Evolutionary conservation across 2,888 invertebrate genomes (phyloP), one percentile per base, ranked within the genome.

Genomic region (Dryobotodes eremita): DNA sequence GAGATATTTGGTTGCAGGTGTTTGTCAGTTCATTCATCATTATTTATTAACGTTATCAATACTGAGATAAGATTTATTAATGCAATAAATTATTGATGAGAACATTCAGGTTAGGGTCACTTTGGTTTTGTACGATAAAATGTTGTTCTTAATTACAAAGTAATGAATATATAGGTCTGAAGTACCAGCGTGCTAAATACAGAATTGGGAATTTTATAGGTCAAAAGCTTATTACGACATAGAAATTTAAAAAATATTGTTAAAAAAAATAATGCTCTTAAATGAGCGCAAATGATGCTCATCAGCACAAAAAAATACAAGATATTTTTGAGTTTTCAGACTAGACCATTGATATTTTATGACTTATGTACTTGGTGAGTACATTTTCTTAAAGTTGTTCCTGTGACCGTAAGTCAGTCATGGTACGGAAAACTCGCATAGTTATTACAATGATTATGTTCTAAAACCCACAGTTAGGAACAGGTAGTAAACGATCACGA

Each of bases 361-460:
- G n/a, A n/a, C 1, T 11, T 13, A 10, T 26, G 17, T 23, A 42
- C 42, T 59, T 50, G 20, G n/a, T 3, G 31, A 36, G 17, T 62
- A 17, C 0, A 17, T 69, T 68, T 66, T 59, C 26, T 50, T 36
- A 1, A n/a, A 69, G 31, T 46, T 31, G 13, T 23, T 20, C 7
- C 15, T 26, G 42, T 55, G 15, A 17, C 23, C 2, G 82, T 66
- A 48, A 17, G 17, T 26, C 53, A 7, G 57, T 53, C 42, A 55
- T 26, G 50, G 31, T 15, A 69, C 46, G 57, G 68, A 62, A 68
- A 82, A 59, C 48, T 80, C 13, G 8, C 17, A 46, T 36, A 50
- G 57, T 68, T 42, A 81, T 64, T 80, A 62, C 66, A 85, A 80
- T 68, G 50, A 72, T 82, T 85, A 71, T 62, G 61, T 50, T 71